Base-by-base conservation (phyloP, 2,888 invertebrate genomes). In the Drosophila meridionalis region DNA sequence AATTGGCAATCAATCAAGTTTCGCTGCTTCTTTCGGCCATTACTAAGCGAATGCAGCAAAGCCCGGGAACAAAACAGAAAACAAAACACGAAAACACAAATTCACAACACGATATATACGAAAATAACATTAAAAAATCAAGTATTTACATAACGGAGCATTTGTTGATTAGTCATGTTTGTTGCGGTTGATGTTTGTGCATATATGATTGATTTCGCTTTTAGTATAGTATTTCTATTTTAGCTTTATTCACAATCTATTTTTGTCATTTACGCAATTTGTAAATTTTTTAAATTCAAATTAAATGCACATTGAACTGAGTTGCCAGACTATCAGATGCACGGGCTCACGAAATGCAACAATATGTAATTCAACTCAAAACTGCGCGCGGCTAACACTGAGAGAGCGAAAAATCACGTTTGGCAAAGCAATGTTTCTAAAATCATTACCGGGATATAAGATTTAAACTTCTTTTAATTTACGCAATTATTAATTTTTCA, bases 1-100 rank as follows among this genome's bases (percentile, higher is more conserved):
- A 88, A 88, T 83, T 85, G 80, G 80, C 82, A 71, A 86, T 85
- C 76, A 88, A 88, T 88, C 88, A 86, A 88, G 62, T 73, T 65
- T 73, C 60, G 71, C 40, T 55, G 69, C 70, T 69, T 76, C 72
- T 76, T 78, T 84, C 58, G 69, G 61, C 60, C 65, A 75, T 77
- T 83, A 82, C 72, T 71, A 79, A 81, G 62, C 76, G 55, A 38
- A 40, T 77, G 81, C 79, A 77, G 57, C 52, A 34, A 43, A 52
- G n/a, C 40, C 34, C 28, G 40, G 28, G 42, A 57, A n/a, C 42
- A 47, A 50, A 36, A 47, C 36, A 59, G 52, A 62, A 59, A 56
- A 47, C n/a, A 12, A 45, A 48, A 68, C 36, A 66, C 26, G 20
- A 45, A 36, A 45, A 63, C 38, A 34, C 36, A 45, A 38, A 20